Percentiles rank a stretch among this genome's conserved stretches.
Evolutionary conservation across 2,797 vertebrate species (phyloP).

Genomic region (Poecile montanus): DNA sequence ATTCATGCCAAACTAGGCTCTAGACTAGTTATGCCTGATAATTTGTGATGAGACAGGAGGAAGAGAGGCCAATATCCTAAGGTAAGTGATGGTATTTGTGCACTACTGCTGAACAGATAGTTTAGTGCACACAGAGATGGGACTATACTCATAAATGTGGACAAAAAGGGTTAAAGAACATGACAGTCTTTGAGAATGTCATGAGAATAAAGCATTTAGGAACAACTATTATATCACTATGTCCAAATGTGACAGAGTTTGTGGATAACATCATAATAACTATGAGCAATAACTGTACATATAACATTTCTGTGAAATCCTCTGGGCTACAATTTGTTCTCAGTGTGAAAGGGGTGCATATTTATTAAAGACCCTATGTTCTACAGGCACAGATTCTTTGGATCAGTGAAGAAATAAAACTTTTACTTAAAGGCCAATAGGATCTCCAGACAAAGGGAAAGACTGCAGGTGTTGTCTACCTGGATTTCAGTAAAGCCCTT

Average conservation of each 20-base stretch:
- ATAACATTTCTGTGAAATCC: not conserved
- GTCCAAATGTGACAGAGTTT: not conserved
- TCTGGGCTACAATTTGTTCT: not conserved
- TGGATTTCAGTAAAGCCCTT: not conserved
- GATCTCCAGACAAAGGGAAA: not conserved
- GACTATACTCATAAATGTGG: not conserved
- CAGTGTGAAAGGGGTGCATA: not conserved
- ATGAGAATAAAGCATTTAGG: not conserved
- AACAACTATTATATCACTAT: not conserved
- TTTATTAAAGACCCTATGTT: not conserved
- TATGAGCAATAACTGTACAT: not conserved
- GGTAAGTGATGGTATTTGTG: not conserved
- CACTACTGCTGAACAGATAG: rapidly evolving
- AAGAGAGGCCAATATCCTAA: not conserved
- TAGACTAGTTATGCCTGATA: not conserved
- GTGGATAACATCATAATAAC: not conserved
- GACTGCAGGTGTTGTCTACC: not conserved
- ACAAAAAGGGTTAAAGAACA: not conserved
- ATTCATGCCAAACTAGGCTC: not conserved
- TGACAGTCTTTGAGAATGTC: not conserved
- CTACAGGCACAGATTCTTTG: not conserved
- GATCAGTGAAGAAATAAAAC: not conserved
- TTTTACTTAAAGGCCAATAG: not conserved
- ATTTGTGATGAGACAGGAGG: not conserved
- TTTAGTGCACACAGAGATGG: not conserved